phyloP scores from a whole-genome alignment of 2,113 vertebrate genomes.

The Procapra przewalskii region DNA sequence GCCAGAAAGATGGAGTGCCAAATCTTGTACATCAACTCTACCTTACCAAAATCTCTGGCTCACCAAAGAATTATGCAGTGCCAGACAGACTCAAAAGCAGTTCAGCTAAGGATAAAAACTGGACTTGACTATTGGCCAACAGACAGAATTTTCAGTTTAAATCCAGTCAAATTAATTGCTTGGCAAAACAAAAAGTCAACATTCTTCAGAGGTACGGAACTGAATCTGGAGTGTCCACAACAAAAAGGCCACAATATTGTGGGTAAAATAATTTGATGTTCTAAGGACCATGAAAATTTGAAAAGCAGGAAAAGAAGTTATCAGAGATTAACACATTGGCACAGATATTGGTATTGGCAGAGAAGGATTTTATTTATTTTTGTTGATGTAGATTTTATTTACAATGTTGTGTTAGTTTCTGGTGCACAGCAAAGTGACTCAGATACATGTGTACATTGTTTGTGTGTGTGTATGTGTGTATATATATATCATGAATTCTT shows the following conservation, averaged over 20 bases:
- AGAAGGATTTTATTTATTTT: neutral
- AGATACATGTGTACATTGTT: neutral
- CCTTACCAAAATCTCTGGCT: neutral
- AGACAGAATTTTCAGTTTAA: neutral
- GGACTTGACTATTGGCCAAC: neutral
- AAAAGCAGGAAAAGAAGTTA: neutral
- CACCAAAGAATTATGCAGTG: neutral
- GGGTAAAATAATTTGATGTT: neutral
- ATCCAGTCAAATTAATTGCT: neutral
- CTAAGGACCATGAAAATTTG: neutral
- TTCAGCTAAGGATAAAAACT: neutral
- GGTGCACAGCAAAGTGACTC: neutral
- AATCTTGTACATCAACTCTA: neutral
- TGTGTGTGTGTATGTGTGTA: accelerated
- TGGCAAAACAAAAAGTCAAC: neutral
- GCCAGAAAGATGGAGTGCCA: neutral
- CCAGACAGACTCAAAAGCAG: neutral
- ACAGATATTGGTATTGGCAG: neutral
- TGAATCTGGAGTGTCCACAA: neutral
- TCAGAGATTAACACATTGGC: neutral
- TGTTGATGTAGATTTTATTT: neutral
- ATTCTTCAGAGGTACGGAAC: neutral
- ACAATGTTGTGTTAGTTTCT: neutral
- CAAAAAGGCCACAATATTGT: neutral
- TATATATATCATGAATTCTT: neutral